phyloP scores from a whole-genome alignment of 2,888 invertebrate species.

The Trichogramma dendrolimi region DNA sequence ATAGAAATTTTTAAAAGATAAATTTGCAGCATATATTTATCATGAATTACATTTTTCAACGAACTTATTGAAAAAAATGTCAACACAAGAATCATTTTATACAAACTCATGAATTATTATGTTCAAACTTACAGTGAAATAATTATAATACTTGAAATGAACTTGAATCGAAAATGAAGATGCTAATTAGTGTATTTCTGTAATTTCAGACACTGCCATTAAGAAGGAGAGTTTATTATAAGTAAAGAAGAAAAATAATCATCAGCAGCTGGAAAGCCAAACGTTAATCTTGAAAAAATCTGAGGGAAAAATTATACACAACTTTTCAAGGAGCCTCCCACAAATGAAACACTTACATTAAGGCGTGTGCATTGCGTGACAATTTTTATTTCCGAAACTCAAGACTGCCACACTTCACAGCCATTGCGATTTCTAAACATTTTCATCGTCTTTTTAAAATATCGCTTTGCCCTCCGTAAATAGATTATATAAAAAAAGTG shows the following conservation, averaged over 20 bases:
- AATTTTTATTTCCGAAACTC: slow-evolving; percentile 49
- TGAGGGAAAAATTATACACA: slow-evolving; percentile 23
- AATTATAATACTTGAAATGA: not conserved
- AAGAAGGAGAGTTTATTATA: slow-evolving; percentile 47
- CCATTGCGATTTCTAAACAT: slow-evolving; percentile 17
- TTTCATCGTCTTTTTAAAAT: slow-evolving; percentile 3
- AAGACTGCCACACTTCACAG: slow-evolving; percentile 48
- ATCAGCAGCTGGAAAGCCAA: slow-evolving; percentile 28
- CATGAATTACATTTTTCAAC: not conserved
- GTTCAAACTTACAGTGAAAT: not conserved
- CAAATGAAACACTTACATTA: not conserved
- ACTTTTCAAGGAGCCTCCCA: not conserved
- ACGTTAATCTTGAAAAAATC: slow-evolving; percentile 30
- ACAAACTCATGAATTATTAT: not conserved
- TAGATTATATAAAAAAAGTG: no score
- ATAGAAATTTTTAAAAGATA: no score
- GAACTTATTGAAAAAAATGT: not conserved
- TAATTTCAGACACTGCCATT: slow-evolving; percentile 48
- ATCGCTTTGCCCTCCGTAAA: no score
- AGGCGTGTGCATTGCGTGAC: slow-evolving; percentile 35
- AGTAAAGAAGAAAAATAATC: slow-evolving; percentile 38
- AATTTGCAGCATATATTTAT: not conserved
- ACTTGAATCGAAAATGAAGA: no score
- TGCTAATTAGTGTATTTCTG: not conserved
- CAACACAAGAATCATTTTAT: not conserved